Conservation (phyloP, 2,888 invertebrate genomes). For the Drosophila infuscata region DNA sequence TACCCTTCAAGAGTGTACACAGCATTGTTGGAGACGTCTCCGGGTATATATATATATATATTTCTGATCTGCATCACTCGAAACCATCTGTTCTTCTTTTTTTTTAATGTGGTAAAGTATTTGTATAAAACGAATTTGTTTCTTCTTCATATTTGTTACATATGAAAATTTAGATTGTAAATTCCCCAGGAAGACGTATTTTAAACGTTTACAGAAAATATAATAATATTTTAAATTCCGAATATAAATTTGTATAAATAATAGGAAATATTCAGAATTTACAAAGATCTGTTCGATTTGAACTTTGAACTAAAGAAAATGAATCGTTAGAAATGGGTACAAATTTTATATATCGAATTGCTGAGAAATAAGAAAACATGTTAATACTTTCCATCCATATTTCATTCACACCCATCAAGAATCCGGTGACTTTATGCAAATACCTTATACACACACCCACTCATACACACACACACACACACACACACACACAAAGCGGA, state of each 20-base stretch:
- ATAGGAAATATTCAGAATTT: background rate
- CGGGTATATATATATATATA: background rate
- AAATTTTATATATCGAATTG: background rate
- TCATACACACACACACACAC: background rate
- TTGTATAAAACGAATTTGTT: too few species aligned
- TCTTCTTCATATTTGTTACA: too few species aligned
- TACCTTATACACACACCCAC: slow-evolving; percentile 3
- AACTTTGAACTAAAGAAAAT: background rate
- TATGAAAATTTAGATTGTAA: too few species aligned
- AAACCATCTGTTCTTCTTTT: too few species aligned
- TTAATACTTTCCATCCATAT: background rate
- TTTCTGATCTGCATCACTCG: background rate
- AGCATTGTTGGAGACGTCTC: background rate
- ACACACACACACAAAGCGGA: slow-evolving; percentile 1
- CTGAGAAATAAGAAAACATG: background rate
- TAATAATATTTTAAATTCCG: too few species aligned
- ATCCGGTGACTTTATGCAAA: slow-evolving; percentile 23
- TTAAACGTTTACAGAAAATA: too few species aligned
- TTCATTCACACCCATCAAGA: slow-evolving; percentile 2
- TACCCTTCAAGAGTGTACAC: background rate
- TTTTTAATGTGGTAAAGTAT: too few species aligned
- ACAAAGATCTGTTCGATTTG: background rate
- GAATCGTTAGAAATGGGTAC: background rate
- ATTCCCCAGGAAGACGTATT: too few species aligned
- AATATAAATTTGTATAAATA: background rate